phyloP scores from a whole-genome alignment of 2,113 vertebrate species.

The Lichenostomus cassidix region DNA sequence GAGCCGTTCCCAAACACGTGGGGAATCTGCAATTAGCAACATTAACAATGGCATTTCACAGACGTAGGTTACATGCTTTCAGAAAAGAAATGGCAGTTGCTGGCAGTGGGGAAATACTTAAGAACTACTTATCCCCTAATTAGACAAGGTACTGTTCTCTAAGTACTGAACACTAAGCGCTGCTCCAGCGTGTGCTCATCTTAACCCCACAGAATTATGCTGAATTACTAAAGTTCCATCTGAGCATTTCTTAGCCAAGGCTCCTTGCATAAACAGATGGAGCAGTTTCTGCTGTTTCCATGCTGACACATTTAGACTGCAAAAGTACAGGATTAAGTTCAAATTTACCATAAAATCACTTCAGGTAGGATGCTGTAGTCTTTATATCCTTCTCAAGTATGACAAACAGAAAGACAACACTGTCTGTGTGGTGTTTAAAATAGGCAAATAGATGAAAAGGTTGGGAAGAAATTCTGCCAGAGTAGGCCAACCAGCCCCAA shows the following conservation, averaged over 20 bases:
- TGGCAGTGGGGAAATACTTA: conserved; percentile 33
- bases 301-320: not conserved
- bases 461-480: not conserved
- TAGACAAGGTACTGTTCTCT: conserved; percentile 9
- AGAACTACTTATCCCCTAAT: conserved; percentile 36
- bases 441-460: not conserved
- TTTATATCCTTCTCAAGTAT: not conserved
- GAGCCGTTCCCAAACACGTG: conserved; percentile 29
- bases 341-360: conserved; percentile 47
- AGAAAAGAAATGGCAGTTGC: not conserved
- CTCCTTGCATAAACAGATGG: conserved; percentile 40
- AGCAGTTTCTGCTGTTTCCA: conserved; percentile 3
- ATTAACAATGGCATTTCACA: conserved; percentile 42
- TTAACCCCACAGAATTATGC: conserved; percentile 21
- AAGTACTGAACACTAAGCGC: not conserved
- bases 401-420: not conserved
- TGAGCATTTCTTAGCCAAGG: conserved; percentile 29
- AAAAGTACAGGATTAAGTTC: conserved; percentile 46
- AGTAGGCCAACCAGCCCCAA: not conserved
- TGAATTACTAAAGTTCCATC: not conserved
- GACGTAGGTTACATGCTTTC: conserved; percentile 13
- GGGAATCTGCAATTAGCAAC: conserved; percentile 27
- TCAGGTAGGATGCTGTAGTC: not conserved
- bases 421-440: not conserved
- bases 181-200: not conserved